phyloP scores from a whole-genome alignment of 2,113 vertebrate species.

The Phaethornis superciliosus region DNA sequence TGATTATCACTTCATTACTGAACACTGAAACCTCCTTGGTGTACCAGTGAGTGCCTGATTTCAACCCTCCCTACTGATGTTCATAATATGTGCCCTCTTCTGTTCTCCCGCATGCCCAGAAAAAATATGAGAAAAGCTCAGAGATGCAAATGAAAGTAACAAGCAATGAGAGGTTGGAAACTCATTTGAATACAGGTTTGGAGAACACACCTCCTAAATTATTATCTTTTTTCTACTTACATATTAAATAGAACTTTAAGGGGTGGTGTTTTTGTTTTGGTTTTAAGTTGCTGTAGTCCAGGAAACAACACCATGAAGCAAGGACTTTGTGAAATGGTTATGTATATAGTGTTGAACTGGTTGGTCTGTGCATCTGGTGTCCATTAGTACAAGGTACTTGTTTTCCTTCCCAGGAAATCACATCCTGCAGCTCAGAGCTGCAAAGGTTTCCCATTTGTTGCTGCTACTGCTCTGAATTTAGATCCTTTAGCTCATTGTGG shows the following conservation, averaged over 20 bases:
- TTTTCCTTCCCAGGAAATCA: not conserved
- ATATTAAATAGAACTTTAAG: constrained; percentile 1
- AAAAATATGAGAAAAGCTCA: not conserved
- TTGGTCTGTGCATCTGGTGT: not conserved
- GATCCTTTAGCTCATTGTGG: not conserved
- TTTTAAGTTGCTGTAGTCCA: not conserved
- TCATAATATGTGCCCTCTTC: not conserved
- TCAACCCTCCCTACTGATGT: not conserved
- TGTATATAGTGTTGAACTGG: not conserved
- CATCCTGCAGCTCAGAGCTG: not conserved
- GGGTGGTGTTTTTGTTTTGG: not conserved
- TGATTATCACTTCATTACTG: constrained; percentile 73
- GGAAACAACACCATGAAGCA: not conserved
- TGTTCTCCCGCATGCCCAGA: no score
- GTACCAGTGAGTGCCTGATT: constrained; percentile 31
- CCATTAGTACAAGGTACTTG: not conserved
- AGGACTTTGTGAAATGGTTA: not conserved
- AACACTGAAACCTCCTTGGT: constrained; percentile 47
- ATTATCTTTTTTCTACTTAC: not conserved
- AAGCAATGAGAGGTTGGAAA: not conserved
- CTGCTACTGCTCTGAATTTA: not conserved
- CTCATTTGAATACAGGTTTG: not conserved
- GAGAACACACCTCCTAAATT: not conserved
- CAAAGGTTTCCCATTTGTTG: not conserved
- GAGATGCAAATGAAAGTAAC: constrained; percentile 18